Evolutionary conservation across 2,113 vertebrate genomes (phyloP).

Genomic region (Sitta europaea): DNA sequence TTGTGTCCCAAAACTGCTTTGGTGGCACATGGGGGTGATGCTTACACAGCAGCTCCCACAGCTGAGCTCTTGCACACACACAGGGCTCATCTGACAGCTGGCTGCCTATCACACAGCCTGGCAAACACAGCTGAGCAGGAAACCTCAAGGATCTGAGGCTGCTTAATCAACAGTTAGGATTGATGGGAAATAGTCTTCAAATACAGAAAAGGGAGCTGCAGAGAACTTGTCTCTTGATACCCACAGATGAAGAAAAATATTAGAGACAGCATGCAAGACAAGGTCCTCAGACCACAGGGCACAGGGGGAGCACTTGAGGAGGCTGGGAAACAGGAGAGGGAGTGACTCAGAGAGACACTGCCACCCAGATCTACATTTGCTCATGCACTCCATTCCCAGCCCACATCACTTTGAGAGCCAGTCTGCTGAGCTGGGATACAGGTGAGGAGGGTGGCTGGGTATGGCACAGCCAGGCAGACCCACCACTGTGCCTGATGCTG

Average conservation of each 20-base stretch:
- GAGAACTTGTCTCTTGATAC: background rate
- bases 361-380: background rate
- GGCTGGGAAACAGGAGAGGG: background rate
- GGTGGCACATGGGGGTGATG: background rate
- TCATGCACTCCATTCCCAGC: background rate
- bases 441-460: fast-evolving
- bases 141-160: background rate
- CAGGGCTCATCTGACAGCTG: background rate
- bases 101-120: background rate
- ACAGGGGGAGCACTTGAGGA: background rate
- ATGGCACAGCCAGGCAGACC: background rate
- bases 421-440: background rate
- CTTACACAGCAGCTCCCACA: background rate
- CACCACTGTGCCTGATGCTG: fast-evolving
- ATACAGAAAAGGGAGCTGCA: background rate
- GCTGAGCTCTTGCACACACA: background rate
- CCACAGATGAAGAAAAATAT: background rate
- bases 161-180: background rate
- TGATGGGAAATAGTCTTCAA: background rate
- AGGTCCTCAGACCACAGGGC: no score
- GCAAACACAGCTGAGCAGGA: slow-evolving; percentile 11
- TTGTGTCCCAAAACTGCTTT: background rate
- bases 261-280: fast-evolving
- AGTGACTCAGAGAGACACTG: background rate
- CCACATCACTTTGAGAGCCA: background rate